Evolutionary conservation across 2,797 vertebrate species (phyloP), one percentile per base, ranked within the genome.

Genomic region (Falco rusticolus): DNA sequence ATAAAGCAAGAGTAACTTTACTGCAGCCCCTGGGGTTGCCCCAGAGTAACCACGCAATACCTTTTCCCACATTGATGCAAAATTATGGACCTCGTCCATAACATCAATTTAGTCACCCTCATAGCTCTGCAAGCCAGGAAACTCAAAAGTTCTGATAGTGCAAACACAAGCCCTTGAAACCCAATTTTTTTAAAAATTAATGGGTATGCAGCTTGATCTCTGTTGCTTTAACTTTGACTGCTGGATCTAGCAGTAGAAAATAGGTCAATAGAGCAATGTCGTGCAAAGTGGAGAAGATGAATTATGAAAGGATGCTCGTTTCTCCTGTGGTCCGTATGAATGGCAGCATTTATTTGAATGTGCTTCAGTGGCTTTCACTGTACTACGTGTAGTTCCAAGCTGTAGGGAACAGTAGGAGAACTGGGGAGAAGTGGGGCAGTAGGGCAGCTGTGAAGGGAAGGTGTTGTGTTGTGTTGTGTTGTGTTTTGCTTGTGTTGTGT

Each of bases 251-350:
- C 68, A 92, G 54, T 19, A 89, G 89, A 87, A 96, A 96, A 91
- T 81, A 88, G 89, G 95, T 95, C 89, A 97, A 65, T 81, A 81
- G 92, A 87, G 65, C 93, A 91, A 34, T 74, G 65, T 59, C 13
- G 69, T 92, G 87, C 65, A 3, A 96, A 95, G 81, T 6, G 37
- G 81, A 56, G 53, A 51, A 59, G 84, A 89, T 93, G 65, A 93
- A 83, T 95, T 89, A 93, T 84, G 94, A 88, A 96, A 84, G 70
- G 43, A 51, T 87, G 70, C 65, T 87, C 5, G 0, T 84, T 89
- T 70, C 68, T 92, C 78, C 60, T 31, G 66, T 43, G 59, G 39
- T 41, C 66, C 1, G 0, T 87, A 4, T 18, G 79, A 89, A 77
- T 72, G 66, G 41, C 31, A 53, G 61, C 7, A 24, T 65, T 86